These are phyloP conservation scores for Charaxes varanes DNA, from an alignment of 1,140 invertebrate species.

Conservation along the genomic window DNA sequence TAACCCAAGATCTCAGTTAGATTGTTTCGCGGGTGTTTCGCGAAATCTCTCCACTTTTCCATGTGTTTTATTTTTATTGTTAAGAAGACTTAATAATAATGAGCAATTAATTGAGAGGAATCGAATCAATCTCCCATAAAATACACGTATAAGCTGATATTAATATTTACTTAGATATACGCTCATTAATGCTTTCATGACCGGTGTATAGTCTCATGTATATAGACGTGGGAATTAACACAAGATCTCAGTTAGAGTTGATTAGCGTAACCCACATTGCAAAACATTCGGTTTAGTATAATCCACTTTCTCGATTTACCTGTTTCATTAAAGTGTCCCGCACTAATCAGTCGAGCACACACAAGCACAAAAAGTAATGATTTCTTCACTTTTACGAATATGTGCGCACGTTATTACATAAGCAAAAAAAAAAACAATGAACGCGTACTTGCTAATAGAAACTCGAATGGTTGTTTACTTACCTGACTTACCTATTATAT, in stretches of 20 bases:
- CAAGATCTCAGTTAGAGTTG: slow-evolving; percentile 15
- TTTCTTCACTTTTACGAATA: slow-evolving; percentile 19
- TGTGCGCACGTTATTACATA: slow-evolving; percentile 20
- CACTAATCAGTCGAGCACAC: slow-evolving; percentile 28
- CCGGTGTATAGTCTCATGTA: too few species aligned
- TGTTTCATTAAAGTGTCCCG: slow-evolving; percentile 19
- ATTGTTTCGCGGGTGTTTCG: too few species aligned
- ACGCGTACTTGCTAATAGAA: slow-evolving; percentile 22
- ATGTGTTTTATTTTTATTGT: too few species aligned
- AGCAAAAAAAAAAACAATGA: slow-evolving; percentile 22
- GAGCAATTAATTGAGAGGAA: too few species aligned
- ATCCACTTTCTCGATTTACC: slow-evolving; percentile 32
- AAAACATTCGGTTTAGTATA: slow-evolving; percentile 30
- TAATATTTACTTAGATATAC: too few species aligned
- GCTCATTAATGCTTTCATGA: too few species aligned
- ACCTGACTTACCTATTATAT: too few species aligned
- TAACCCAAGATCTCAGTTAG: too few species aligned
- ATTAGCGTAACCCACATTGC: slow-evolving; percentile 28
- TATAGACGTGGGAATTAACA: slow-evolving; percentile 16
- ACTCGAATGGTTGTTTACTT: slow-evolving; percentile 17
- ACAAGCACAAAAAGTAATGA: slow-evolving; percentile 14
- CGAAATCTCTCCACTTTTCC: too few species aligned
- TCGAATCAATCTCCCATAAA: too few species aligned
- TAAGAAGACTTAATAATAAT: too few species aligned
- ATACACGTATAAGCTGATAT: too few species aligned